Evolutionary conservation across 2,888 invertebrate species (phyloP).

Genomic region (Leptinotarsa tumamoca): DNA sequence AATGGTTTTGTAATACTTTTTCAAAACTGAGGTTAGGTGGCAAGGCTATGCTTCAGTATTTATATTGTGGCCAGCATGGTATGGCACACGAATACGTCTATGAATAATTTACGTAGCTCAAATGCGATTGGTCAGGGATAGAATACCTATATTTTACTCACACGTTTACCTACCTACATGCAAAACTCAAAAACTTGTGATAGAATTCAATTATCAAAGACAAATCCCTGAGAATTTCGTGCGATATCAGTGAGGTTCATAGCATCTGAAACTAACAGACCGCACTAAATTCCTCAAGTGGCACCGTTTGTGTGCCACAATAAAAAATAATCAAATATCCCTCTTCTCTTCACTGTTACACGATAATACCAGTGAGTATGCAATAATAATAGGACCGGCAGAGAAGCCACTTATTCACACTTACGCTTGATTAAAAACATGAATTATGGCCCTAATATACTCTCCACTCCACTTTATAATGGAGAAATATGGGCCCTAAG

Average conservation of each 20-base stretch:
- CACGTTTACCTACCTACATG: too few relatives aligned
- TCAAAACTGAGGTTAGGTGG: too few relatives aligned
- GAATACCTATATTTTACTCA: too few relatives aligned
- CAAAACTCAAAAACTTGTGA: too few relatives aligned
- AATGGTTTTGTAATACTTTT: too few relatives aligned
- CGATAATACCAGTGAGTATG: conserved; percentile 23
- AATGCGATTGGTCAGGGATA: too few relatives aligned
- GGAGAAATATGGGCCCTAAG: conserved; percentile 46
- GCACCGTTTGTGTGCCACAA: conserved; percentile 7
- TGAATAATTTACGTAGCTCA: too few relatives aligned
- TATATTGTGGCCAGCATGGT: too few relatives aligned
- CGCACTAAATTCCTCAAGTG: conserved; percentile 9
- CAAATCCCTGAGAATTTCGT: too few relatives aligned
- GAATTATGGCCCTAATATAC: conserved; percentile 49
- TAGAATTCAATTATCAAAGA: too few relatives aligned
- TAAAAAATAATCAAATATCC: conserved; percentile 27
- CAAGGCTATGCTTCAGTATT: too few relatives aligned
- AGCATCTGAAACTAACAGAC: not conserved
- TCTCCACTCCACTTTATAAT: conserved; percentile 40
- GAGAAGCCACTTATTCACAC: conserved; percentile 50
- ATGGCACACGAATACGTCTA: too few relatives aligned
- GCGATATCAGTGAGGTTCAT: not conserved
- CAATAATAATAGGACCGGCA: conserved; percentile 42
- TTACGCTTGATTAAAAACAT: conserved; percentile 52
- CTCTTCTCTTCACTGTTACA: conserved; percentile 18